Conservation (phyloP, 2,797 vertebrate genomes). For the Champsocephalus esox region DNA sequence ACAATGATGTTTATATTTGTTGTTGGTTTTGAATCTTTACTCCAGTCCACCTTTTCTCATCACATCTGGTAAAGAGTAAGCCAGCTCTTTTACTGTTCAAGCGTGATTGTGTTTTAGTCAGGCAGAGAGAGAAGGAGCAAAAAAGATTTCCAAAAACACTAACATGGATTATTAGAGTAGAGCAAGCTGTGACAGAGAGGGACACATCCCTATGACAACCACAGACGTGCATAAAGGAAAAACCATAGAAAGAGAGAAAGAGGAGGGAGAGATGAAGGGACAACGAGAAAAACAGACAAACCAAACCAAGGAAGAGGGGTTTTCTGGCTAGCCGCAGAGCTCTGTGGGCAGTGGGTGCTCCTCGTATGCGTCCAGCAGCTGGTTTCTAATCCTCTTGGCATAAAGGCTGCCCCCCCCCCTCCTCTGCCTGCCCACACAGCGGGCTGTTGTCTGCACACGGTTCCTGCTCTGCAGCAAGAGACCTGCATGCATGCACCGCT, state of each 20-base stretch:
- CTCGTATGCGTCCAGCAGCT: conserved; percentile 78
- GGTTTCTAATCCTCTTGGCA: conserved; percentile 86
- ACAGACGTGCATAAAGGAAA: conserved; percentile 63
- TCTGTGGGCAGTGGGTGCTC: conserved; percentile 59
- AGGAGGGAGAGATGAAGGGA: conserved; percentile 11
- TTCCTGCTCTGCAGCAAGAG: conserved; percentile 9
- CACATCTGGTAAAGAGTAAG: conserved; percentile 31
- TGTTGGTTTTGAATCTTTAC: conserved; percentile 22
- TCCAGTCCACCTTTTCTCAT: conserved; percentile 21
- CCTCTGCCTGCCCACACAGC: conserved; percentile 67
- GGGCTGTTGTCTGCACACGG: conserved; percentile 53
- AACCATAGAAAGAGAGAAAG: conserved; percentile 41
- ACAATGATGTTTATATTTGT: neutral
- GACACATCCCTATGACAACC: conserved; percentile 69
- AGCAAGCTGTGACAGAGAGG: conserved; percentile 67
- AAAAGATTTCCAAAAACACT: conserved; percentile 64
- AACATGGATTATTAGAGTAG: conserved; percentile 81
- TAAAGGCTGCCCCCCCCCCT: conserved; percentile 74
- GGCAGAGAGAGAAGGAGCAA: conserved; percentile 18
- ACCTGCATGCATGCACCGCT: neutral
- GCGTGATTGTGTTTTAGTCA: conserved; percentile 21
- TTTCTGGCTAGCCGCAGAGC: conserved; percentile 39
- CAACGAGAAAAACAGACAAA: conserved; percentile 21
- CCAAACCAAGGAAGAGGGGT: conserved; percentile 24
- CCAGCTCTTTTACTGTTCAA: conserved; percentile 43